Base-by-base conservation (phyloP, 1,140 invertebrate genomes). In the Monochamus saltuarius region DNA sequence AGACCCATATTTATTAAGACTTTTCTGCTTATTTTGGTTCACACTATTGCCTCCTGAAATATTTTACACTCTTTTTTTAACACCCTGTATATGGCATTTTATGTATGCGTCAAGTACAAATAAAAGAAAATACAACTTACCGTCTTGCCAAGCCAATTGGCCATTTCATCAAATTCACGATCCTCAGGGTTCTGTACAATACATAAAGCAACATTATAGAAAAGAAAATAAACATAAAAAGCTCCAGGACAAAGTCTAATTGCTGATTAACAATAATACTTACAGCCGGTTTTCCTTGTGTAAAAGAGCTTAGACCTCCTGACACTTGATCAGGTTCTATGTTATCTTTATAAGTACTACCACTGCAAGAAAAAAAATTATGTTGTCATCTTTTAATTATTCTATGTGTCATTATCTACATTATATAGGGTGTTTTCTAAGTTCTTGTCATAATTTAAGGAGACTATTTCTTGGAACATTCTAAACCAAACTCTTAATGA, bases 121-220 rank as follows among this genome's bases (percentile, higher is more conserved):
- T 3, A 3, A 29, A 29, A 29, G 2, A 29, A 19, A 53, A 51
- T 61, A 56, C 37, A 39, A 70, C 73, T 71, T 73, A 76, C 75
- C 63, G 73, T 72, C 16, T 80, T 86, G 72, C 84, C 86, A 70
- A 95, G 84, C 93, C 93, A 97, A 71, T 90, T 89, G 69, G 92
- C 92, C 85, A 95, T 95, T 81, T 96, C 93, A 82, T 92, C 91
- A 82, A 95, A 92, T 78, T 96, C 93, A 76, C 87, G 87, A 73
- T 93, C 89, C 79, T 66, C 67, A 67, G 85, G 87, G 82, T 82
- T 88, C 87, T 86, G 79, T 70, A 77, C 68, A 78, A 69, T 39
- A 73, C 65, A 73, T 56, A 70, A 65, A 71, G 67, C 69, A 43
- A 56, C 53, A 40, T 53, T 38, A 53, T 39, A 40, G n/a, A 49